A percentile compares a stretch with the other conserved stretches of the same genome.
These are phyloP conservation scores for Malurus alboscapulatus DNA, from an alignment of 2,113 vertebrate species.

Conservation along the genomic window DNA sequence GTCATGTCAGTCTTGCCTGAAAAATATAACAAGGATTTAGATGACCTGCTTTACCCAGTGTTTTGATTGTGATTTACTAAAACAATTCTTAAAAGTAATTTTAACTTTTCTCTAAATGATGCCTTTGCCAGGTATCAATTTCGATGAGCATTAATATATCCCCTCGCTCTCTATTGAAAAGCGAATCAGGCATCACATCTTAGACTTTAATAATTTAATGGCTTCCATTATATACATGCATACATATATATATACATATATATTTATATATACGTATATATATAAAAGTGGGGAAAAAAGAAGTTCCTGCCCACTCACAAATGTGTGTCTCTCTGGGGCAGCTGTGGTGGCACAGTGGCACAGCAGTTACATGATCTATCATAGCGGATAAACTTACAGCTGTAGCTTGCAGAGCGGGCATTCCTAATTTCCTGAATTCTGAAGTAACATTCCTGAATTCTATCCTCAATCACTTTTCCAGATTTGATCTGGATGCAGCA, in stretches of 20 bases:
- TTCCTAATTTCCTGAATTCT: neutral
- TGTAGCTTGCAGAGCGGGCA: neutral
- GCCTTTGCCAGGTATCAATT: neutral
- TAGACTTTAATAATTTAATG: neutral
- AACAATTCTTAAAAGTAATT: neutral
- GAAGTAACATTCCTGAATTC: neutral
- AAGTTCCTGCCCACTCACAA: neutral
- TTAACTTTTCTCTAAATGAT: neutral
- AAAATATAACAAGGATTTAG: neutral
- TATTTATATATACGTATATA: neutral
- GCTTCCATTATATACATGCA: neutral
- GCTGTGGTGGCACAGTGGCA: fast-evolving
- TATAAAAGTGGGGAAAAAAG: neutral
- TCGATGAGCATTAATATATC: neutral
- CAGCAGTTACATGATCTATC: neutral
- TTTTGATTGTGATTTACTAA: neutral
- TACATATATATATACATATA: neutral
- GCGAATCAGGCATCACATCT: neutral
- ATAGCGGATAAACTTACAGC: neutral
- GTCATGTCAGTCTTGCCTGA: neutral
- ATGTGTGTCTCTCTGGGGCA: neutral
- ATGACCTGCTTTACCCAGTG: neutral
- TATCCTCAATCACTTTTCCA: neutral
- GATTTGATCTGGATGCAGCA: neutral
- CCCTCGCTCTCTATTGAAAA: neutral